These are phyloP conservation scores for Saccostrea cuccullata DNA, from an alignment of 1,140 invertebrate genomes.

Conservation along the genomic window DNA sequence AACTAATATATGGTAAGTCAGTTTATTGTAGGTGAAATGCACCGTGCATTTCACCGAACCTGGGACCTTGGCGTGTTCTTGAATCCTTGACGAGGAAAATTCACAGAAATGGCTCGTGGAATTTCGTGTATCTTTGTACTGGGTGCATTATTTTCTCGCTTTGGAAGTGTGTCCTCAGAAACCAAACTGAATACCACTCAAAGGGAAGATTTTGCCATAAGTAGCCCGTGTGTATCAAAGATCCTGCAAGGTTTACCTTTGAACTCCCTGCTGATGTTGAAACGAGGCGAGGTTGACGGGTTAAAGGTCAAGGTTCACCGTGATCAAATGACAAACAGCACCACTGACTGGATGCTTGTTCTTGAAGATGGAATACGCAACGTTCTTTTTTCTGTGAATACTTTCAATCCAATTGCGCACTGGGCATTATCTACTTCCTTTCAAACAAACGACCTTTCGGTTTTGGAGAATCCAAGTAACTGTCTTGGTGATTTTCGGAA, in stretches of 20 bases:
- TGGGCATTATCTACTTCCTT: not conserved
- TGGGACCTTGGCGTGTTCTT: not conserved
- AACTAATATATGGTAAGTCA: slow-evolving; percentile 5
- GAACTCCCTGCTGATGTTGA: not conserved
- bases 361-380: not conserved
- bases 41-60: not conserved
- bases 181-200: not conserved
- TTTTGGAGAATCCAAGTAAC: slow-evolving; percentile 16
- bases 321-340: not conserved
- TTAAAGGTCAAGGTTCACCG: slow-evolving; percentile 4
- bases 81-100: not conserved
- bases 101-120: not conserved
- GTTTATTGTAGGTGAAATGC: not conserved
- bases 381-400: not conserved
- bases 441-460: not conserved
- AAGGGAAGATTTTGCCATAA: not conserved
- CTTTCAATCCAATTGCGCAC: not conserved
- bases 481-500: not conserved
- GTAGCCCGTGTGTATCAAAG: not conserved
- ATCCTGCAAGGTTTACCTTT: not conserved
- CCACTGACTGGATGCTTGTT: not conserved
- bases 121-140: not conserved
- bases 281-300: not conserved
- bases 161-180: not conserved
- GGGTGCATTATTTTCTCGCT: not conserved